These are phyloP conservation scores for Parnassius mnemosyne DNA, from an alignment of 2,888 invertebrate species.

Conservation along the genomic window DNA sequence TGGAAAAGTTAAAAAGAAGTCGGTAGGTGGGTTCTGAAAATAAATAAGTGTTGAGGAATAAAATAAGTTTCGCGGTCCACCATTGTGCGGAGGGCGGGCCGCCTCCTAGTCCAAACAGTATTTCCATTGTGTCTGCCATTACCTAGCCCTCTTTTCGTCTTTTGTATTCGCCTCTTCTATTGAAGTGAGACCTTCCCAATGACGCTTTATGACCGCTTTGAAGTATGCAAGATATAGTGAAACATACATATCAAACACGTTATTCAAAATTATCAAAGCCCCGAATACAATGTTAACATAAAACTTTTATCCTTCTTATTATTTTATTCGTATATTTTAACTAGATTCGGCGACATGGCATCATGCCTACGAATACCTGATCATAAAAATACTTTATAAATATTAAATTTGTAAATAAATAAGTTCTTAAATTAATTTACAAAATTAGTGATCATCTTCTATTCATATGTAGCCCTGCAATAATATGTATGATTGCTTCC, in stretches of 20 bases:
- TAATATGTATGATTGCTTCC: no score
- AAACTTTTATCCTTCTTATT: no score
- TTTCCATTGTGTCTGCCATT: slow-evolving; percentile 77
- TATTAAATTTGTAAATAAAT: no score
- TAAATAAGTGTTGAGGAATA: slow-evolving; percentile 70
- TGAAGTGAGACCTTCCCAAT: slow-evolving; percentile 77
- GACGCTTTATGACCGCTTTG: slow-evolving; percentile 73
- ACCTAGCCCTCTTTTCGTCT: slow-evolving; percentile 77
- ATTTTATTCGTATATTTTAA: no score
- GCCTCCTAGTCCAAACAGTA: slow-evolving; percentile 75
- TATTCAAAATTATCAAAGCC: slow-evolving; percentile 34
- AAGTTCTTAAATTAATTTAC: no score
- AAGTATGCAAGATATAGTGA: slow-evolving; percentile 66
- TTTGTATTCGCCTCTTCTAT: slow-evolving; percentile 75
- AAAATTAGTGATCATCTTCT: no score
- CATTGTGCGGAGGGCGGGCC: slow-evolving; percentile 64
- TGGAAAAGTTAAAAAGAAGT: slow-evolving; percentile 48
- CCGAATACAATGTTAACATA: background rate
- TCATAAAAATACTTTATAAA: no score
- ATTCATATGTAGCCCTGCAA: no score
- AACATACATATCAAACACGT: slow-evolving; percentile 44
- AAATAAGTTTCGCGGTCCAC: slow-evolving; percentile 71
- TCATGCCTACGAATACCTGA: no score
- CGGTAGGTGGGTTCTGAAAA: slow-evolving; percentile 54
- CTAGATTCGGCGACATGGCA: no score